Evolutionary conservation across 2,113 vertebrate species (phyloP).

Genomic region (Pedionomus torquatus): DNA sequence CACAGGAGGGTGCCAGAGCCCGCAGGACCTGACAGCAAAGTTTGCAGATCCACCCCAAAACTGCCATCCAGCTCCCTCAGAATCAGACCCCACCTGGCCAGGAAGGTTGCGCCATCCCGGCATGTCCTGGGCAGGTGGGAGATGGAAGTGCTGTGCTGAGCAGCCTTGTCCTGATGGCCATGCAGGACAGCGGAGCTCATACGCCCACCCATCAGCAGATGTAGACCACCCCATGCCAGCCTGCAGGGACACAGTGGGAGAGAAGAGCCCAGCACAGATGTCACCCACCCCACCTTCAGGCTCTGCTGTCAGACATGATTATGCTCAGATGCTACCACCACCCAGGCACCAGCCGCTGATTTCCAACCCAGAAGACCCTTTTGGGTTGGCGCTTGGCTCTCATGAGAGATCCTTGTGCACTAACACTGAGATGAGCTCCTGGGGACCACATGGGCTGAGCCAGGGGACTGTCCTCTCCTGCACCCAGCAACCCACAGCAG

Average conservation of each 20-base stretch:
- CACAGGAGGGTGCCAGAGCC: slow-evolving; percentile 66
- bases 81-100: neutral
- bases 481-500: neutral
- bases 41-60: neutral
- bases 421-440: neutral
- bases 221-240: neutral
- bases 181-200: rapidly evolving
- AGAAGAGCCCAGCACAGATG: neutral
- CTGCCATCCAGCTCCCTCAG: neutral
- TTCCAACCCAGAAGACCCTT: neutral
- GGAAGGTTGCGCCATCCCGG: neutral
- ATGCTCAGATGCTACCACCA: neutral
- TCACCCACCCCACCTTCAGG: neutral
- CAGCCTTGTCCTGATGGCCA: rapidly evolving
- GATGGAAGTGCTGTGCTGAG: neutral
- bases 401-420: neutral
- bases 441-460: neutral
- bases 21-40: neutral
- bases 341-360: neutral
- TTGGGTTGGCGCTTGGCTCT: neutral
- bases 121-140: rapidly evolving
- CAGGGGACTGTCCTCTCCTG: neutral
- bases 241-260: rapidly evolving
- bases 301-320: neutral
- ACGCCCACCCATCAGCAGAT: neutral